Evolutionary conservation across 1,140 invertebrate species (phyloP), one percentile per base, ranked within the genome.

Genomic region (Maniola jurtina): DNA sequence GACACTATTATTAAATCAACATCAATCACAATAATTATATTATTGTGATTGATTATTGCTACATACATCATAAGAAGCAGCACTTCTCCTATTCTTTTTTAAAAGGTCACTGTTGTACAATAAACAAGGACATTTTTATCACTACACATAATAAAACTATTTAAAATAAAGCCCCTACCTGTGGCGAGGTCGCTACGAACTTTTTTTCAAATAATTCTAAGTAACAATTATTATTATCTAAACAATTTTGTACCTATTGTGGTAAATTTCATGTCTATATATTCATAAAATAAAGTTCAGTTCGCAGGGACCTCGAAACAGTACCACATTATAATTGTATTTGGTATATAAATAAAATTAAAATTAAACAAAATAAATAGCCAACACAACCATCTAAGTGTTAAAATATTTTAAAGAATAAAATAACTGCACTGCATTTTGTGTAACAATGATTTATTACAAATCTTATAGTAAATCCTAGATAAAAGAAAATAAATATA

Each of bases 291-390:
- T 34, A 25, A 16, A 64, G 16, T 52, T 34, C 55, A 58, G 65
- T 73, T 68, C 70, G 69, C 60, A 73, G 68, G 56, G 60, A 66
- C 58, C 35, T 70, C 50, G 68, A 61, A 63, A 66, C 67, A 71
- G 52, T 71, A 63, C 65, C 70, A 71, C 57, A 63, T 74, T 68
- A 77, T 78, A 75, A 25, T 25, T 25, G 25, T 80, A 85, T 84
- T 86, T 86, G 78, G 70, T 67, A 80, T 84, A 82, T 83, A 85
- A 87, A 90, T 85, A 87, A 83, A 83, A 83, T 67, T 73, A 81
- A 84, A 89, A 82, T 83, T 81, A 85, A 87, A 82, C 72, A 84
- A 88, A 88, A 87, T 85, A 88, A 90, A 88, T 88, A 88, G 84
- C 76, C 81, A 86, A 88, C 86, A 88, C 88, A 88, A 90, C 85